Evolutionary conservation across 2,797 vertebrate species (phyloP), one percentile per base, ranked within the genome.

Genomic region (Emydoidea blandingii): DNA sequence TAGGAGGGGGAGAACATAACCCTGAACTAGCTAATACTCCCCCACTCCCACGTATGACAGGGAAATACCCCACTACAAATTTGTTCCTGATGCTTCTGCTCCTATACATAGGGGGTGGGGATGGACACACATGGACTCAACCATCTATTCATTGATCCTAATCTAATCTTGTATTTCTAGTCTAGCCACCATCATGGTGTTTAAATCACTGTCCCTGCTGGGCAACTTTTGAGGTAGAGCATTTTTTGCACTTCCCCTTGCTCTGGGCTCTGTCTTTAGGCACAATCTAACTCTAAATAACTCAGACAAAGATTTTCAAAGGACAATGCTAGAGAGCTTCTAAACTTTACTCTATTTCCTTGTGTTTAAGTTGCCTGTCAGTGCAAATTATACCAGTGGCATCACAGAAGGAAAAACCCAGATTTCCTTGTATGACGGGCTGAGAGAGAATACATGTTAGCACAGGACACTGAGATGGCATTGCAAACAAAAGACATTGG

Each of bases 11-110:
- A 8, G 37, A 68, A 21, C 18, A 8, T 16, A 80, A 34, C 41
- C 91, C 82, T 68, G 74, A 37, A 91, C 80, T 87, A 94, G 78
- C 21, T 78, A 10, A 12, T 94, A 14, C 8, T 59, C 93, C 65
- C 57, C 59, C 10, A 47, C 15, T 56, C 18, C 47, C 44, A 59
- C 5, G 62, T 14, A 54, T 27, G 44, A 27, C 19, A 79, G 25
- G 52, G 23, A 92, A 91, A 79, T 27, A 86, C 68, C 11, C 59
- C 5, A 84, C 54, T 82, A n/a, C n/a, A 80, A 91, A 78, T 5
- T 12, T 78, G 11, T 1, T 86, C 47, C 15, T 89, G 2, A 11
- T 79, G 6, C 31, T 27, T 59, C 2, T 76, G 11, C 5, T 78
- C 2, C 15, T 85, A 37, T 29, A 82, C 29, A 59, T 59, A 29